Base-by-base conservation (phyloP, 2,797 vertebrate species). In the Periophthalmus magnuspinnatus region DNA sequence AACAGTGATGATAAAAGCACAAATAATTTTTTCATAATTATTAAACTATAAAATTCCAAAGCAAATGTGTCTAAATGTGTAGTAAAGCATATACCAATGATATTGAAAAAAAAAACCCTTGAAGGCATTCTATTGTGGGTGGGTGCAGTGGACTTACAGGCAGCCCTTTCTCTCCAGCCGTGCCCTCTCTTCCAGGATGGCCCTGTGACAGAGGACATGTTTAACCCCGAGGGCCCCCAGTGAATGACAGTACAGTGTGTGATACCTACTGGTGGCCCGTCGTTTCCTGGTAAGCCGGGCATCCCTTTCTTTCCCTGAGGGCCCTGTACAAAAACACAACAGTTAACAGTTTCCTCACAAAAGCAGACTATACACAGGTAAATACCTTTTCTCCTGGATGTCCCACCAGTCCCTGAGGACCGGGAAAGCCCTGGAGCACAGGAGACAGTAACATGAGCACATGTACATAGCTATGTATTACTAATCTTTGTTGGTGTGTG, bases 141-240 rank as follows among this genome's bases (percentile, higher is more conserved):
- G 13, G 10, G n/a, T 21, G 34, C 28, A 59, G 21, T 32, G 74
- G 58, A 81, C 93, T 41, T 56, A 99, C 97, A 86, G 95, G 93
- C 16, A 93, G 89, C 16, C 97, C 97, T 81, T 99, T 99, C 88
- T 99, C 97, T 70, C 97, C 97, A 0, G 96, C 92, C 34, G 96
- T 94, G 0, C 97, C 97, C 84, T 99, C 97, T 86, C 97, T 95
- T 76, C 97, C 97, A 8, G 97, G 97, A 74, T 99, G 97, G 77
- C 97, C 97, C 97, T 99, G 79, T 74, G 54, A 52, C 82, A 67
- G 16, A 81, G 21, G 17, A 74, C 9, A 24, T 19, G 50, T 63
- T 74, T 56, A 38, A 47, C 14, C 7, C 50, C 57, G 28, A 5
- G 36, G 3, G 38, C n/a, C 21, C 14, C 24, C 34, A 45, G 72